Evolutionary conservation across 2,888 invertebrate species (phyloP).

Genomic region (Catocala nupta): DNA sequence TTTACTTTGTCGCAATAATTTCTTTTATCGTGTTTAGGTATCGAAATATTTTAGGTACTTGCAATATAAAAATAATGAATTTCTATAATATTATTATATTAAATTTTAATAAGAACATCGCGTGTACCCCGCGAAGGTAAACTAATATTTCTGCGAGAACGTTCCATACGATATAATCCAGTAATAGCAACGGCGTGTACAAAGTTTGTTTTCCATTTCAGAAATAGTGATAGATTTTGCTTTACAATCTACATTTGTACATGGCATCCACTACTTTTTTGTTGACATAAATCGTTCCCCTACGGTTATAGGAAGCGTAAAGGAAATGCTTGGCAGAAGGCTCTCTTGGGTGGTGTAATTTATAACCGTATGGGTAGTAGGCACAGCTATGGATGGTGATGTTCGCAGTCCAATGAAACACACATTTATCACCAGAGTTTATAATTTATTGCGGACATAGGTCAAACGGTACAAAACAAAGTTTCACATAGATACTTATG

Average conservation of each 20-base stretch:
- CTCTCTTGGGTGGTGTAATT: slow-evolving; percentile 71
- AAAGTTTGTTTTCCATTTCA: slow-evolving; percentile 38
- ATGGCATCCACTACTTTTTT: slow-evolving; percentile 69
- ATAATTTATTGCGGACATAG: slow-evolving; percentile 51
- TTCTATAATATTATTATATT: not conserved
- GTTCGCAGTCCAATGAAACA: slow-evolving; percentile 49
- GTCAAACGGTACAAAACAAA: slow-evolving; percentile 44
- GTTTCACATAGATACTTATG: slow-evolving; percentile 30
- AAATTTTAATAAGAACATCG: slow-evolving; percentile 31
- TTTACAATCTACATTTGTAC: slow-evolving; percentile 50
- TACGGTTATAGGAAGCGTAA: slow-evolving; percentile 58
- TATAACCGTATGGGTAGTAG: slow-evolving; percentile 61
- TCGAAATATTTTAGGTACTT: not conserved
- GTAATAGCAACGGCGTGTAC: slow-evolving; percentile 3
- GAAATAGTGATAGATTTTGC: slow-evolving; percentile 51
- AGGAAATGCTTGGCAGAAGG: slow-evolving; percentile 74
- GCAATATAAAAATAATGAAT: not conserved
- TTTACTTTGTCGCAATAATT: too few species aligned
- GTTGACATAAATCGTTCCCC: slow-evolving; percentile 78
- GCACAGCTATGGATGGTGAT: slow-evolving; percentile 40
- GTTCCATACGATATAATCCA: slow-evolving; percentile 1
- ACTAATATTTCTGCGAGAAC: slow-evolving; percentile 3
- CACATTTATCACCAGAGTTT: slow-evolving; percentile 50
- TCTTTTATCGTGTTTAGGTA: not conserved
- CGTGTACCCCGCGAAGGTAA: slow-evolving; percentile 17